Conservation (phyloP, 2,113 vertebrate species). For the Coreoperca whiteheadi region DNA sequence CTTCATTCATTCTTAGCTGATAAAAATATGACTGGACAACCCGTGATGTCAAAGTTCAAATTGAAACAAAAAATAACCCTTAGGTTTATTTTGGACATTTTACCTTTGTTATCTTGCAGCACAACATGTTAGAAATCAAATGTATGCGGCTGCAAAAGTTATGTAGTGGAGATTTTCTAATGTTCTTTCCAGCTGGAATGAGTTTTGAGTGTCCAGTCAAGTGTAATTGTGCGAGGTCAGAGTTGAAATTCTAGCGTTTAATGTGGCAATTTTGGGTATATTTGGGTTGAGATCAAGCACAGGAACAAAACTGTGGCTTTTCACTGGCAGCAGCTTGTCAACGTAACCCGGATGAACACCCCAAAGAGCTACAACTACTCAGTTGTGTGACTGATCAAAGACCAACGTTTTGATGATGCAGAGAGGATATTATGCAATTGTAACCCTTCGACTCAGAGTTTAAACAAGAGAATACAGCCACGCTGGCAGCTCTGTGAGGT, state of each 20-base stretch:
- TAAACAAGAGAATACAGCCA: background rate
- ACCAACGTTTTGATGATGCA: background rate
- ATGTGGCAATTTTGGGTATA: background rate
- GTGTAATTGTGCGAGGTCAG: background rate
- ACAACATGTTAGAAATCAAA: background rate
- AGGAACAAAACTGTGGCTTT: background rate
- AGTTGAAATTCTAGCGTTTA: background rate
- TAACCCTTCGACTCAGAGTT: background rate
- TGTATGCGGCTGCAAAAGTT: background rate
- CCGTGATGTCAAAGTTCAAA: conserved; percentile 7
- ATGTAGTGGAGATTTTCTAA: background rate
- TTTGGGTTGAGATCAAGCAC: background rate
- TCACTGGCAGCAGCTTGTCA: background rate
- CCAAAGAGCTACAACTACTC: background rate
- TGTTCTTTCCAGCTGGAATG: background rate
- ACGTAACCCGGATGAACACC: background rate
- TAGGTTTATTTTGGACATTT: background rate
- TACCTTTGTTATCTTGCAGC: background rate
- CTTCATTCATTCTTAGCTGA: conserved; percentile 14
- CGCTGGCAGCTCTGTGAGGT: background rate
- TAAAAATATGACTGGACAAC: background rate
- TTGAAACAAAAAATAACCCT: background rate
- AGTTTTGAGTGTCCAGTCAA: background rate
- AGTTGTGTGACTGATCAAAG: background rate
- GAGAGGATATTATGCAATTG: background rate